Conservation (phyloP, 1,140 invertebrate genomes). For the Elysia chlorotica region DNA sequence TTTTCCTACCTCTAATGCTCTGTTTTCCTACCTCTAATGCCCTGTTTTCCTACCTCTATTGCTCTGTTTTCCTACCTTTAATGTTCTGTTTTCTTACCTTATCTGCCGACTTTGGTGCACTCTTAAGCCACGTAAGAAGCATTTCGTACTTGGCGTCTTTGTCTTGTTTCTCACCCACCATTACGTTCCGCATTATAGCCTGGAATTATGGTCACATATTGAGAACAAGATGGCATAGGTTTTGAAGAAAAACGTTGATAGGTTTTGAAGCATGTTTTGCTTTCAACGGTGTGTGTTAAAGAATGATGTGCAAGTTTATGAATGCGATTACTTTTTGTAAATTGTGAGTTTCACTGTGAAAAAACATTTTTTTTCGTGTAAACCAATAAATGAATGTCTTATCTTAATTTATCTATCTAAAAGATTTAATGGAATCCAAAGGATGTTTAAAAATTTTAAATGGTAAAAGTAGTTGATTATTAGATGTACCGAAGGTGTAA, state of each 20-base stretch:
- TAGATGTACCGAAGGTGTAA: too few relatives aligned
- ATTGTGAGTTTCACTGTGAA: neutral
- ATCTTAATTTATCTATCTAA: neutral
- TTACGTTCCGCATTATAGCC: slow-evolving; percentile 16
- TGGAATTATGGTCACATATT: neutral
- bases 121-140: slow-evolving; percentile 56
- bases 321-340: neutral
- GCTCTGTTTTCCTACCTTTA: neutral
- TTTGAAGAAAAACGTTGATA: too few relatives aligned
- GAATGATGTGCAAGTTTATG: neutral
- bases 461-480: neutral
- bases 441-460: neutral
- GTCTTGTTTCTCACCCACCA: neutral
- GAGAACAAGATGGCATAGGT: too few relatives aligned
- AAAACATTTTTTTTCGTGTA: neutral
- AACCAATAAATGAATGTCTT: neutral
- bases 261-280: too few relatives aligned
- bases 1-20: too few relatives aligned
- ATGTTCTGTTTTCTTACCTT: slow-evolving; percentile 39
- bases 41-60: neutral
- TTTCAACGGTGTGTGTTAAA: neutral
- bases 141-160: slow-evolving; percentile 49
- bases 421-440: neutral
- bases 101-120: slow-evolving; percentile 45
- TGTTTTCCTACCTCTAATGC: neutral